Conservation (phyloP, 2,113 vertebrate genomes). For the Prionailurus viverrinus region DNA sequence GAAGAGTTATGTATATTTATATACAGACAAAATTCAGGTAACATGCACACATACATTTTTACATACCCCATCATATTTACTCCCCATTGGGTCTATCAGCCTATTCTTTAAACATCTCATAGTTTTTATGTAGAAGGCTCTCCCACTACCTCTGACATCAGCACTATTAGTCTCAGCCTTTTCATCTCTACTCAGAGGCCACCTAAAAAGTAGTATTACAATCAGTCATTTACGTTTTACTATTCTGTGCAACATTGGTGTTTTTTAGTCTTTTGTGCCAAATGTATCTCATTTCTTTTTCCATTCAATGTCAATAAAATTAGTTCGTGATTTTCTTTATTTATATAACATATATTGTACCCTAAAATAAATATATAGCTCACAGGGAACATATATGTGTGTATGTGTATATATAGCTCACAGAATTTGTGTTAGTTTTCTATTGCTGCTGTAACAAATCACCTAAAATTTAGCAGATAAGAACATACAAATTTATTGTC, state of each 20-base stretch:
- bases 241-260: background rate
- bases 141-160: background rate
- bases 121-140: background rate
- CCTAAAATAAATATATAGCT: background rate
- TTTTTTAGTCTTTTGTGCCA: background rate
- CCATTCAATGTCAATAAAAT: background rate
- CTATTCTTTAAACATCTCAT: background rate
- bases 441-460: background rate
- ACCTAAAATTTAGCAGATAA: background rate
- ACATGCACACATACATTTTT: background rate
- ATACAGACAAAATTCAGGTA: background rate
- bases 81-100: background rate
- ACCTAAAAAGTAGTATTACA: background rate
- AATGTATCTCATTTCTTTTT: background rate
- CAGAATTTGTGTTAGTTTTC: background rate
- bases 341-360: background rate
- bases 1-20: background rate
- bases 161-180: background rate
- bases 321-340: background rate
- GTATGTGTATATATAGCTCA: background rate
- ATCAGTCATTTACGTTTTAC: background rate
- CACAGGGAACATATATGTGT: background rate
- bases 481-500: background rate
- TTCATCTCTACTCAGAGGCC: background rate
- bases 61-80: background rate